Evolutionary conservation across 2,113 vertebrate genomes (phyloP).

Genomic region (Narcine bancroftii): DNA sequence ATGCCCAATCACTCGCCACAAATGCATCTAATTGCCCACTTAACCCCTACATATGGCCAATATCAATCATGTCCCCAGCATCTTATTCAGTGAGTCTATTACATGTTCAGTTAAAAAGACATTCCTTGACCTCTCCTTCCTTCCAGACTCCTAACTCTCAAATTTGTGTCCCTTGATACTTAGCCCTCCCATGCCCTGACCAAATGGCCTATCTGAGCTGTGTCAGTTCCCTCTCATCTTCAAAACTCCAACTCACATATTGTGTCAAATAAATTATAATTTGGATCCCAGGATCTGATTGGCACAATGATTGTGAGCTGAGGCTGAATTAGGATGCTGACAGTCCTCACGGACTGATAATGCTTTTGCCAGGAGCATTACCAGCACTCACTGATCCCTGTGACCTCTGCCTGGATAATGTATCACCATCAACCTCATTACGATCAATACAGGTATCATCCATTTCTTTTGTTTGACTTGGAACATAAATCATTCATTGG

Average conservation of each 20-base stretch:
- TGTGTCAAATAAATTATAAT: conserved; percentile 23
- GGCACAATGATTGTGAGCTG: neutral
- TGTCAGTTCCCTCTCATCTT: conserved; percentile 10
- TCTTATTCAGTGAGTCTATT: neutral
- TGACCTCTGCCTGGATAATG: neutral
- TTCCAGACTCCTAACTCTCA: neutral
- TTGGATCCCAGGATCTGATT: neutral
- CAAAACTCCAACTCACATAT: neutral
- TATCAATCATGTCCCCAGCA: neutral
- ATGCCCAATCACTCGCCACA: neutral
- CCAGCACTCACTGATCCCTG: neutral
- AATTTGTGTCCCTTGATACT: neutral
- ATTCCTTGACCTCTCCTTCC: neutral
- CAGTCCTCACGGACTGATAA: neutral
- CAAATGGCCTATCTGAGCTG: neutral
- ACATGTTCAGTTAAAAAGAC: neutral
- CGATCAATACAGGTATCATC: neutral
- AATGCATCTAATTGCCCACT: neutral
- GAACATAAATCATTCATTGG: conserved; percentile 23
- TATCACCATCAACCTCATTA: conserved; percentile 12
- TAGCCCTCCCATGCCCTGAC: neutral
- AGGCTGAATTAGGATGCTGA: neutral
- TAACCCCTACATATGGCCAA: neutral
- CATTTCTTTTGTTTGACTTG: neutral
- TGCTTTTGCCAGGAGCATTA: neutral